phyloP scores from a whole-genome alignment of 2,797 vertebrate species.

The Eulemur mongoz region DNA sequence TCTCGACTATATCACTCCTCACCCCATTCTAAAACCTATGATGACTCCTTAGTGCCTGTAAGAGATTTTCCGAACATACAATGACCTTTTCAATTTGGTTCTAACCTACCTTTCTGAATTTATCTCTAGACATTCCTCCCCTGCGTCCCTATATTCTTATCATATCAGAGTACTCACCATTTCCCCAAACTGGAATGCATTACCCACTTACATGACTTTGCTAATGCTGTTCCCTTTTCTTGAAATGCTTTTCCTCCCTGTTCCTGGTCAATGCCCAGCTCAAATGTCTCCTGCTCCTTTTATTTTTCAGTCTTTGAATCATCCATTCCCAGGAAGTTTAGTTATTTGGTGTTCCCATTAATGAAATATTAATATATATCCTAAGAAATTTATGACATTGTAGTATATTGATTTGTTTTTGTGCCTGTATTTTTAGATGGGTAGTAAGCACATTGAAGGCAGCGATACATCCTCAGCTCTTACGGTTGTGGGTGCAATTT shows the following conservation, averaged over 20 bases:
- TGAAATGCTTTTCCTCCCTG: neutral
- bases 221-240: neutral
- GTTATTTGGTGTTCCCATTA: neutral
- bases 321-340: neutral
- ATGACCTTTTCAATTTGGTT: neutral
- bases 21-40: neutral
- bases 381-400: neutral
- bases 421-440: neutral
- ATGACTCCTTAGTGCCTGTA: neutral
- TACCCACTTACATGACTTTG: neutral
- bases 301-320: neutral
- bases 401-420: neutral
- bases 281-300: neutral
- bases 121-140: neutral
- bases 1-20: neutral
- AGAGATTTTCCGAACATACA: neutral
- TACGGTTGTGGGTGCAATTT: neutral
- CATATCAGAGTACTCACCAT: neutral
- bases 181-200: neutral
- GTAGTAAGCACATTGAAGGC: neutral
- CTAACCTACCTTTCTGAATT: neutral
- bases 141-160: neutral
- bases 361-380: neutral
- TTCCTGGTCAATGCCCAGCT: neutral
- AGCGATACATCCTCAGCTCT: neutral